Base-by-base conservation (phyloP, 2,888 invertebrate genomes). In the Diabrotica balteata region DNA sequence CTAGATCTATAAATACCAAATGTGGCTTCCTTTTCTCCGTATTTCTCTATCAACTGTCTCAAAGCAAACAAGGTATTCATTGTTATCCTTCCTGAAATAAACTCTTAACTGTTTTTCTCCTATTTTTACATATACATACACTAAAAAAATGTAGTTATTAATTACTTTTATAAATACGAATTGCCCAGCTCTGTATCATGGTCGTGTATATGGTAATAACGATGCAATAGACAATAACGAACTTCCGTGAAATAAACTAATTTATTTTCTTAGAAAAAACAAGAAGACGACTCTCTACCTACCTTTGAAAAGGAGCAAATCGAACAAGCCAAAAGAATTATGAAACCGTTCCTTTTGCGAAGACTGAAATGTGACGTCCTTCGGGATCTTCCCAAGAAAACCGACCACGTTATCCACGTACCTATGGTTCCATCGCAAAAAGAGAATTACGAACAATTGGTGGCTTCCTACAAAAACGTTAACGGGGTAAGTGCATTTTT, bases 271-370 rank as follows among this genome's bases (percentile, higher is more conserved):
- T 67, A 73, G 74, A 75, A 78, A 73, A 70, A 70, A 43, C 69
- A 75, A 63, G 69, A 72, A 44, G 67, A 84, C 0, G 90, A 90
- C 8, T 89, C 89, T 47, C 83, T 88, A 22, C 91, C 93, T 0
- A 85, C 90, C n/a, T 98, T 96, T 84, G 97, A 97, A 81, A 89
- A 91, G 80, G 92, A 94, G 66, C 94, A 96, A 83, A 93, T 98
- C 53, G 90, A 91, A 10, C 94, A 97, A 79, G 98, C 98, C 0
- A 97, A 98, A 81, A 88, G 92, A 59, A 97, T 98, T 74, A 96
- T 98, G 93, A 94, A 93, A 82, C 98, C 98, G 0, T 98, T 98
- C 82, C 91, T 98, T 4, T 86, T 98, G 54, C 86, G 98, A 17
- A 86, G 98, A 66, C 85, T 97, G 57, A 98, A 98, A 84, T 85